Conservation (phyloP, 2,888 invertebrate genomes). For the Oxytorus armatus region DNA sequence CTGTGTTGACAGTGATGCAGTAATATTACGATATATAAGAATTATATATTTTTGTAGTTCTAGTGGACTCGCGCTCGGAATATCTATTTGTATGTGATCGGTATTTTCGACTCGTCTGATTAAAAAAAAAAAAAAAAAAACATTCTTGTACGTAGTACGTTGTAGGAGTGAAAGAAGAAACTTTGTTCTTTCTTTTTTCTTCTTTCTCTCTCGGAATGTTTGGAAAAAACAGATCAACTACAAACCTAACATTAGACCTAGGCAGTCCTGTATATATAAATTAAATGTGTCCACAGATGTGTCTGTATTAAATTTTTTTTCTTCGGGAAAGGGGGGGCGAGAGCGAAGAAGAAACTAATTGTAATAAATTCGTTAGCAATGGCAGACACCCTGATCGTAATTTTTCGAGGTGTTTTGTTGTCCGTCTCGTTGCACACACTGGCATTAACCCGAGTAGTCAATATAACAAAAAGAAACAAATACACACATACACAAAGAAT, state of each 20-base stretch:
- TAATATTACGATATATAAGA: slow-evolving; percentile 75
- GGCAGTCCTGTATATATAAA: slow-evolving; percentile 76
- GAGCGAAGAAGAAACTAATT: slow-evolving; percentile 67
- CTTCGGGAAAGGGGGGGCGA: too few species aligned
- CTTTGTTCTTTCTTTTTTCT: neutral
- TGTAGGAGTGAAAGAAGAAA: slow-evolving; percentile 34
- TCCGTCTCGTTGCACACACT: slow-evolving; percentile 57
- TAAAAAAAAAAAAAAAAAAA: slow-evolving; percentile 5
- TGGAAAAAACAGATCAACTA: slow-evolving; percentile 75
- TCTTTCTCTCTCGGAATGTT: slow-evolving; percentile 63
- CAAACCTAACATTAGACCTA: slow-evolving; percentile 75
- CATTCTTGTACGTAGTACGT: slow-evolving; percentile 46
- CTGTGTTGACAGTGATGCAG: slow-evolving; percentile 78
- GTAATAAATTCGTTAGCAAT: slow-evolving; percentile 70
- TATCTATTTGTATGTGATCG: slow-evolving; percentile 75
- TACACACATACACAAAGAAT: neutral
- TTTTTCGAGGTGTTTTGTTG: slow-evolving; percentile 69
- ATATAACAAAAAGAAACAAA: slow-evolving; percentile 34
- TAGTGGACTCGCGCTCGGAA: slow-evolving; percentile 80
- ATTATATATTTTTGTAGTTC: slow-evolving; percentile 82
- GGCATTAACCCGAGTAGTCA: slow-evolving; percentile 47
- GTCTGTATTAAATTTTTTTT: slow-evolving; percentile 75
- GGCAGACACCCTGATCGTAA: slow-evolving; percentile 74
- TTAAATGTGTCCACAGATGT: slow-evolving; percentile 74
- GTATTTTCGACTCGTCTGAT: slow-evolving; percentile 71